A percentile compares a stretch with the other conserved stretches of the same genome.
Evolutionary conservation across 1,140 invertebrate species (phyloP).

Genomic region (Ephestia elutella): DNA sequence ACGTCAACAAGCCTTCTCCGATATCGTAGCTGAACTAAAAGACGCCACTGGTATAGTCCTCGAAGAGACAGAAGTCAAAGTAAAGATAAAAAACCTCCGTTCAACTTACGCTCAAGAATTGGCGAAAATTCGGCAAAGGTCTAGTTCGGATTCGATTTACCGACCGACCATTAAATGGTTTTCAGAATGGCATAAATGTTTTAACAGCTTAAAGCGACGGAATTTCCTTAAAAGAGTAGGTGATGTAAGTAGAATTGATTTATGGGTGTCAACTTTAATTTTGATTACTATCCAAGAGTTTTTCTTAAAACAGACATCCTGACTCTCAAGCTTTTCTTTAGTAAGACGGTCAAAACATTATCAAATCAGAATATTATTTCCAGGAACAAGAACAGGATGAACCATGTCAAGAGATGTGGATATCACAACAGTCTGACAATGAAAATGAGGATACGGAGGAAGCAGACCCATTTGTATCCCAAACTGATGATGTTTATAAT

Average conservation of each 20-base stretch:
- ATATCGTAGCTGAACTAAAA: slow-evolving; percentile 49
- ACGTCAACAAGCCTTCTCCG: slow-evolving; percentile 45
- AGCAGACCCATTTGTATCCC: slow-evolving; percentile 24
- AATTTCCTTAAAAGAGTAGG: not conserved
- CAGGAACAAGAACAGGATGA: slow-evolving; percentile 21
- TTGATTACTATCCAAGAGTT: too few species aligned
- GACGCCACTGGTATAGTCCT: slow-evolving; percentile 42
- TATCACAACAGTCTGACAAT: slow-evolving; percentile 10
- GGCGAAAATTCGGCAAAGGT: slow-evolving; percentile 50
- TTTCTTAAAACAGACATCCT: too few species aligned
- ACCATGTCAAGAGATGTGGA: slow-evolving; percentile 29
- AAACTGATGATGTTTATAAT: slow-evolving; percentile 16
- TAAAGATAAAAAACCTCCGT: slow-evolving; percentile 66
- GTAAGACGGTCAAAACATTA: too few species aligned
- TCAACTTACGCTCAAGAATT: slow-evolving; percentile 65
- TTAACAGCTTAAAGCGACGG: slow-evolving; percentile 14
- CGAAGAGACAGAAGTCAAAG: slow-evolving; percentile 45
- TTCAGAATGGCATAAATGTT: slow-evolving; percentile 43
- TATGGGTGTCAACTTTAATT: too few species aligned
- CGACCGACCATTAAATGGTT: slow-evolving; percentile 58
- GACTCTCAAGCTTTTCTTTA: too few species aligned
- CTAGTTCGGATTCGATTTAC: slow-evolving; percentile 35
- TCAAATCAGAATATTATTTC: slow-evolving; percentile 13
- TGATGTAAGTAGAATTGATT: not conserved
- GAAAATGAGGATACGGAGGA: slow-evolving; percentile 31